Evolutionary conservation across 2,113 vertebrate species (phyloP), one percentile per base, ranked within the genome.

Genomic region (Eulacestoma nigropectus): DNA sequence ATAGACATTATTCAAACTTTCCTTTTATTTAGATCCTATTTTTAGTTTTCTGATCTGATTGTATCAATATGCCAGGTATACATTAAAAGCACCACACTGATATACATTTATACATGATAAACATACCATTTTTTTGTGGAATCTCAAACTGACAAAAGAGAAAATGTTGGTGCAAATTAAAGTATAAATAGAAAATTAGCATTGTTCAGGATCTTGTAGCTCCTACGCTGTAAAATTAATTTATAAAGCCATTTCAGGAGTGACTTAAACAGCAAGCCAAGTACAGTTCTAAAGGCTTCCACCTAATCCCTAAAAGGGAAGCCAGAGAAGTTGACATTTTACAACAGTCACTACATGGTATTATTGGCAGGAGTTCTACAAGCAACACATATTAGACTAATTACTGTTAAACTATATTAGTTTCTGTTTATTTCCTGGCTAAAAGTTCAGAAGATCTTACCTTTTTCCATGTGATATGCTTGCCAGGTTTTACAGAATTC

Each of bases 401-500:
- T 95, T 95, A 78, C 70, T 82, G 89, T 97, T 96, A 97, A 97
- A 92, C 95, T 88, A 88, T 95, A 80, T 91, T 94, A 85, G 74
- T 94, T 96, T 97, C 92, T 97, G 65, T 65, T 96, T 85, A 94
- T 95, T 95, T 97, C 74, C 76, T 97, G 93, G 88, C 84, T 95
- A 83, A 95, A 94, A 94, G 89, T 89, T 94, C 81, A 95, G 95
- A 97, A 91, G 91, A 87, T 55, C 92, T 94, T 95, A 77, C 89
- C 75, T 93, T 95, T 81, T 84, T 44, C 75, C 25, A 7, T 87
- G 65, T 68, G 53, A 55, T 91, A 59, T 77, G 7, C 67, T 84
- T 96, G 96, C 95, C 94, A 92, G 92, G 42, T 94, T 97, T 95
- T 92, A 81, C 82, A 89, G 93, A 96, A 92, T 97, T 97, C 97